Percentiles rank a stretch among this genome's conserved stretches.
phyloP scores from a whole-genome alignment of 2,888 invertebrate species.

The Bhutanitis thaidina region DNA sequence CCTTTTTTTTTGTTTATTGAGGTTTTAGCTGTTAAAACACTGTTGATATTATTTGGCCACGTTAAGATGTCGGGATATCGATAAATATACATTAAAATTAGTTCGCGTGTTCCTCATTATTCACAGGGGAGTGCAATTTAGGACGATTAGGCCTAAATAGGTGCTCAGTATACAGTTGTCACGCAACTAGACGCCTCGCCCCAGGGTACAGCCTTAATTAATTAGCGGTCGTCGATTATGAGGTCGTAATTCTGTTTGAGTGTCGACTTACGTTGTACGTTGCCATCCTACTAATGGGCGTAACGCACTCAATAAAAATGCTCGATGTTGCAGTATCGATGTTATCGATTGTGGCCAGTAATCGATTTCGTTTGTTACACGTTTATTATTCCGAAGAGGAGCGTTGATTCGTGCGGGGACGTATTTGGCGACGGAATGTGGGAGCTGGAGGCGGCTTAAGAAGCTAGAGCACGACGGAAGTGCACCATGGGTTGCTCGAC shows the following conservation, averaged over 20 bases:
- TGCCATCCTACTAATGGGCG: conserved; percentile 11
- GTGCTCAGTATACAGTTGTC: conserved; percentile 26
- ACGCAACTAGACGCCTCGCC: conserved; percentile 26
- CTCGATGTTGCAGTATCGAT: conserved; percentile 14
- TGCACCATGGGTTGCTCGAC: conserved; percentile 39
- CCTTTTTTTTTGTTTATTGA: no score
- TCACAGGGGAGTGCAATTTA: conserved; percentile 31
- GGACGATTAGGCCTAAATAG: conserved; percentile 27
- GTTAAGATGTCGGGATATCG: not conserved
- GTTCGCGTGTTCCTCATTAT: conserved; percentile 29
- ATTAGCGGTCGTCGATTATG: conserved; percentile 30
- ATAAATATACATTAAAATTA: conserved; percentile 25
- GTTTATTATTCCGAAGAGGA: conserved; percentile 59
- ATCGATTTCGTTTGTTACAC: conserved; percentile 38
- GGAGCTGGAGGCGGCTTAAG: conserved; percentile 41
- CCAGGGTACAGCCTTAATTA: conserved; percentile 28
- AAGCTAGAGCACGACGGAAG: conserved; percentile 47
- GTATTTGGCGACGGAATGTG: conserved; percentile 69
- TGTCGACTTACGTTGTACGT: conserved; percentile 5
- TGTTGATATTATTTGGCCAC: no score
- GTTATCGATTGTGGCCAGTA: conserved; percentile 10
- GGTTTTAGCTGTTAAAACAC: no score
- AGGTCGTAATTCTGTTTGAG: conserved; percentile 22
- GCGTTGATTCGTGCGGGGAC: conserved; percentile 51
- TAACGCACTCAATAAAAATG: conserved; percentile 7